A percentile compares a stretch with the other conserved stretches of the same genome.
Conservation (phyloP, 2,113 vertebrate genomes). For the Lophotis ruficrista region DNA sequence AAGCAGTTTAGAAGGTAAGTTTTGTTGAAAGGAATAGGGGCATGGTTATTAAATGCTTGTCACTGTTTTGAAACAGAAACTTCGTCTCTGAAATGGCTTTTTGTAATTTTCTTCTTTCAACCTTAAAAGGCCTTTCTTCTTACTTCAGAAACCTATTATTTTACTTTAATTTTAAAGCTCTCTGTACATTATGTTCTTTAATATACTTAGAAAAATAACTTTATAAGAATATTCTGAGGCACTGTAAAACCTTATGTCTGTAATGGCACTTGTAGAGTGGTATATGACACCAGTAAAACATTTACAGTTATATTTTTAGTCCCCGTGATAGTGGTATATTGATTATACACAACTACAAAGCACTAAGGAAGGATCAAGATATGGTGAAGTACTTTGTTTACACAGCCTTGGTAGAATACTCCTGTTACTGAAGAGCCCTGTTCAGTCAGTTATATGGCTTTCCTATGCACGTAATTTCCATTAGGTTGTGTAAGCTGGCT, state of each 20-base stretch:
- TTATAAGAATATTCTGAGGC: neutral
- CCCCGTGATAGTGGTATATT: neutral
- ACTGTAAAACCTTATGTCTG: neutral
- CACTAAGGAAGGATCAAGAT: neutral
- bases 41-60: neutral
- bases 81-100: neutral
- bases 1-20: neutral
- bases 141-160: neutral
- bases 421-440: neutral
- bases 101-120: neutral
- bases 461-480: neutral
- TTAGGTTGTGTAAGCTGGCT: neutral
- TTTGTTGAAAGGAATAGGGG: neutral
- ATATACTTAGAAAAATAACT: neutral
- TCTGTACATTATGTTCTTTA: neutral
- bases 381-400: neutral
- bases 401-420: neutral
- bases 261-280: neutral
- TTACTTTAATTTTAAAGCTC: neutral
- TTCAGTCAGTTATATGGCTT: neutral
- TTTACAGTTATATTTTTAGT: neutral
- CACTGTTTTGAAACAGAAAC: neutral
- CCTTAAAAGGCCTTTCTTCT: neutral
- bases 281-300: neutral
- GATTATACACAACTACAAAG: neutral